Conservation (phyloP, 2,797 vertebrate genomes). For the Aphelocoma californica region DNA sequence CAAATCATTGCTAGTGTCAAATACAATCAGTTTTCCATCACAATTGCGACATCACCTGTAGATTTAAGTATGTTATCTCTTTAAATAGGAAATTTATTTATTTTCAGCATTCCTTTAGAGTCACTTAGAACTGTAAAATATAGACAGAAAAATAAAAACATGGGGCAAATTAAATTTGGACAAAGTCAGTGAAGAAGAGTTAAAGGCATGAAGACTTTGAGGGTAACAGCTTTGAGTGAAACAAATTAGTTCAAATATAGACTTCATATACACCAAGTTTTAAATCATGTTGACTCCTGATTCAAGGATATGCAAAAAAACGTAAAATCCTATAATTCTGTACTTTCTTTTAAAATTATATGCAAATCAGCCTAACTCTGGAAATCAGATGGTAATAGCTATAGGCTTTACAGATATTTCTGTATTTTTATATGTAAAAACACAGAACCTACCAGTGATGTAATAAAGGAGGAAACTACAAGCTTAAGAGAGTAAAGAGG, state of each 20-base stretch:
- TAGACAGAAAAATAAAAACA: background rate
- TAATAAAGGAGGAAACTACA: background rate
- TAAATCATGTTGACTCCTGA: background rate
- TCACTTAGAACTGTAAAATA: background rate
- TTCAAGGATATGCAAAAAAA: background rate
- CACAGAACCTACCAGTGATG: background rate
- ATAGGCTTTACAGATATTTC: background rate
- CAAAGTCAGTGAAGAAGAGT: background rate
- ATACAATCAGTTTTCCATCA: background rate
- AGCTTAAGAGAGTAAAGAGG: background rate
- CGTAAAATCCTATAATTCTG: background rate
- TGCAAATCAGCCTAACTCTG: background rate
- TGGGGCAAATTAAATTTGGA: background rate
- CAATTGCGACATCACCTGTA: background rate
- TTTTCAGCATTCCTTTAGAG: background rate
- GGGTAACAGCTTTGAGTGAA: background rate
- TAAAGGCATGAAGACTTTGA: background rate
- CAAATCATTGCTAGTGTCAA: background rate
- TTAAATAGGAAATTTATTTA: background rate
- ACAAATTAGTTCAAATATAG: background rate
- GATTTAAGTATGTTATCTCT: background rate
- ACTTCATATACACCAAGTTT: background rate
- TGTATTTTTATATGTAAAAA: background rate
- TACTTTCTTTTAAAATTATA: background rate
- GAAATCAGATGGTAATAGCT: background rate